Evolutionary conservation across 1,140 invertebrate species (phyloP), one percentile per base, ranked within the genome.

Genomic region (Drosophila equinoxialis): DNA sequence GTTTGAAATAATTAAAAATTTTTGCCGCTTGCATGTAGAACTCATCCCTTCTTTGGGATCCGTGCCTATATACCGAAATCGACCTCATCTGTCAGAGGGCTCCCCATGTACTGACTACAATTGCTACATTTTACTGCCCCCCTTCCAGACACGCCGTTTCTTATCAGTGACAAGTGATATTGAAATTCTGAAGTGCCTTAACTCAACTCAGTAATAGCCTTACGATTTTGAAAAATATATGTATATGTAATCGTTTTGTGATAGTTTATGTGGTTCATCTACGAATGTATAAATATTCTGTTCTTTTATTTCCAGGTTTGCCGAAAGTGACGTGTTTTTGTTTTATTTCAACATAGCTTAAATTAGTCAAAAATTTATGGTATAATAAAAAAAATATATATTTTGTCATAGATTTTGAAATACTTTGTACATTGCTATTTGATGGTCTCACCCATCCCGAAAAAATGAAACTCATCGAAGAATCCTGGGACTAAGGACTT

Each of bases 121-220:
- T 10, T 5, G 45, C 45, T 8, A 8, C 17, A 51, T 11, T 51
- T 6, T 20, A 6, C 11, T 23, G 20, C 6, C 17, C 7, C 7
- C 45, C 45, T 7, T 8, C 45, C 14, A 48, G 14, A 17, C 8
- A 23, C 45, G 45, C 45, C 20, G 45, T 10, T 20, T 51, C 17
- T 51, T 51, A 51, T 51, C 45, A 23, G 45, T 23, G 17, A 23
- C 17, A 51, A 23, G 17, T 51, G 45, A 51, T 51, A 51, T n/a
- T 48, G 45, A 10, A 48, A 20, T 23, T 20, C 6, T 51, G 45
- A 51, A 20, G 45, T 51, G 17, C 45, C 23, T 23, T 3, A 51
- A 51, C 5, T 11, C 17, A 5, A 23, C 20, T 8, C 45, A 20
- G 10, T 51, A 30, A 30, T 51, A 23, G 45, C 45, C 10, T 51